A percentile compares a stretch with the other conserved stretches of the same genome.
These are phyloP conservation scores for Agelas oroides DNA, from an alignment of 37 sponge, comb jelly and placozoan species.

Conservation along the genomic window DNA sequence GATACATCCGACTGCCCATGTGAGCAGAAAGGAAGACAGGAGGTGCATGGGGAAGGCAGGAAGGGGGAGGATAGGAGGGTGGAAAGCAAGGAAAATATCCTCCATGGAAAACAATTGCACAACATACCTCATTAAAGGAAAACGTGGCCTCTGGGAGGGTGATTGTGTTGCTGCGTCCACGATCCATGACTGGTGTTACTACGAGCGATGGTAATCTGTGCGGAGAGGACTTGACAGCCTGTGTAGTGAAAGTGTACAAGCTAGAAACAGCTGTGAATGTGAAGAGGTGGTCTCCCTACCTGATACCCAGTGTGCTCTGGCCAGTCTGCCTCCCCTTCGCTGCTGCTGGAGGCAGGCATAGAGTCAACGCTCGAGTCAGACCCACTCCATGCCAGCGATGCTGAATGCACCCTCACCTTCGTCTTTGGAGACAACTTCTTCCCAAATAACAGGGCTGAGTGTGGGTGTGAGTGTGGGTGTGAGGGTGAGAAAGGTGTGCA, in stretches of 20 bases:
- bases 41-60: neutral
- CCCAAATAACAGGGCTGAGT: conserved; percentile 38
- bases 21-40: neutral
- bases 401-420: conserved; percentile 1
- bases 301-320: conserved; percentile 34
- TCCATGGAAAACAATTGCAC: too few relatives aligned
- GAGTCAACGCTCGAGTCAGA: conserved; percentile 66
- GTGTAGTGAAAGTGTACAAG: too few relatives aligned
- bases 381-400: conserved; percentile 30
- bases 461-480: too few relatives aligned
- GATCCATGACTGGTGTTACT: too few relatives aligned
- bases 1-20: too few relatives aligned
- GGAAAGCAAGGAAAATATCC: neutral
- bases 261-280: too few relatives aligned
- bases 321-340: conserved; percentile 42
- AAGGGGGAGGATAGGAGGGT: conserved; percentile 15
- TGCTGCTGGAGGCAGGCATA: neutral
- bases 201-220: too few relatives aligned
- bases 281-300: neutral
- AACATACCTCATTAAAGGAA: too few relatives aligned
- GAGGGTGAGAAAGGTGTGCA: too few relatives aligned
- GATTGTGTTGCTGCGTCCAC: too few relatives aligned
- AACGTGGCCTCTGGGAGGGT: too few relatives aligned
- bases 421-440: conserved; percentile 5
- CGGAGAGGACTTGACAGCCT: too few relatives aligned